Evolutionary conservation across 2,888 invertebrate genomes (phyloP), one percentile per base, ranked within the genome.

Genomic region (Lasioglossum pauxillum): DNA sequence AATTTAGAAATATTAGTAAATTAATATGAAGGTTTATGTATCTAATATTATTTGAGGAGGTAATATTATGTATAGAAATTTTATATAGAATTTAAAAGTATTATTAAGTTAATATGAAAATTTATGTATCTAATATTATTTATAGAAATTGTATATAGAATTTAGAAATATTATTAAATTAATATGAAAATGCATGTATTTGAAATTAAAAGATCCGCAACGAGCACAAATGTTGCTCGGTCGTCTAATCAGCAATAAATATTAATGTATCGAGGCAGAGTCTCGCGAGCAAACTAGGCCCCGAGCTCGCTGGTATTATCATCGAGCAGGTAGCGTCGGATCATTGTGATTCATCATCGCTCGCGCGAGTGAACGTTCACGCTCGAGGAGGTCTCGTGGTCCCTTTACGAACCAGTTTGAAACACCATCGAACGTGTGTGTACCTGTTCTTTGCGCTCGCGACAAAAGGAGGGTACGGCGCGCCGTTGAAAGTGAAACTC

Each of bases 401-500:
- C 60, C 31, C 60, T 60, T 60, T 60, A 27, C 60, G 60, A 60
- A 60, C 60, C 60, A 60, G 60, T 60, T 60, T 60, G 60, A 60
- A 60, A 53, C 60, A 27, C 27, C 60, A 5, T 60, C 60, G 60
- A 31, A 60, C 27, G 60, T 27, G 60, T 53, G n/a, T 53, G 53
- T n/a, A 53, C 53, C 53, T 31, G 27, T 27, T 27, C 60, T 27
- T 35, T 35, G 67, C 67, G 23, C 69, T 35, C 23, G 38, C 69
- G 38, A 69, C 69, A 60, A 76, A 44, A 44, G 41, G 44, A 71
- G n/a, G 67, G 16, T 69, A 69, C 49, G 57, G 38, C 44, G 53
- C 23, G 10, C 8, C 35, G 80, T 80, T 53, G 86, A 88, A 86
- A 89, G 88, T 86, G 86, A 89, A 88, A 88, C 84, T 53, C 88